Percentiles rank a stretch among this genome's conserved stretches.
phyloP scores from a whole-genome alignment of 2,888 invertebrate genomes.

The Silvanus unidentatus region DNA sequence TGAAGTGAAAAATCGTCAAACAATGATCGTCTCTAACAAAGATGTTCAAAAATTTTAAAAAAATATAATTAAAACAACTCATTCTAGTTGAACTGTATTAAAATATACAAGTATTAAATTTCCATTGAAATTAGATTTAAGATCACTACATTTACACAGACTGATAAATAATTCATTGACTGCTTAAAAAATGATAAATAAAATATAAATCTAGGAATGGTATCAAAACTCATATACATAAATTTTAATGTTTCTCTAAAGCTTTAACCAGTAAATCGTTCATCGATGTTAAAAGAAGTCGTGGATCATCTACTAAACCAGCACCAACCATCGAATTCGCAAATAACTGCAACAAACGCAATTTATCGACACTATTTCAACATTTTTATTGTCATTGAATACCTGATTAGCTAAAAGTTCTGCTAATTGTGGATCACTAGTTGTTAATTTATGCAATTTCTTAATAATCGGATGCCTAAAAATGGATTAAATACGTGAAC shows the following conservation, averaged over 20 bases:
- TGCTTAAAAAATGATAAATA: too few relatives aligned
- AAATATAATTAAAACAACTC: too few relatives aligned
- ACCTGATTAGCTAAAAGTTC: constrained; percentile 80
- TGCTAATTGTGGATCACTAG: constrained; percentile 73
- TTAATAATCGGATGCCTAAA: constrained; percentile 82
- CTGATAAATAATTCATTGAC: too few relatives aligned
- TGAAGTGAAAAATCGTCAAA: too few relatives aligned
- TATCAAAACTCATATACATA: background rate
- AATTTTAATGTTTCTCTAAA: constrained; percentile 58
- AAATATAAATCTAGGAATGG: too few relatives aligned
- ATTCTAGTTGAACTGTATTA: too few relatives aligned
- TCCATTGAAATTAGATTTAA: too few relatives aligned
- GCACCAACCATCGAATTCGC: constrained; percentile 94
- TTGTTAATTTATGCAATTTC: constrained; percentile 71
- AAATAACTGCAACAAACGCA: constrained; percentile 73
- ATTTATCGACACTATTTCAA: background rate
- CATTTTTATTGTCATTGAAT: constrained; percentile 25
- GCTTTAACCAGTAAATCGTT: constrained; percentile 79
- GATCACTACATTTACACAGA: too few relatives aligned
- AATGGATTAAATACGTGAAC: constrained; percentile 21
- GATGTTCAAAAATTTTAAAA: too few relatives aligned
- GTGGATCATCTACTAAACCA: constrained; percentile 87
- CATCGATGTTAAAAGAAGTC: constrained; percentile 75
- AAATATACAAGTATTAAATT: too few relatives aligned
- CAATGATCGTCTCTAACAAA: too few relatives aligned